Percentiles rank a stretch among this genome's conserved stretches.
phyloP scores from a whole-genome alignment of 2,888 invertebrate species.

The Andrena flavipes region DNA sequence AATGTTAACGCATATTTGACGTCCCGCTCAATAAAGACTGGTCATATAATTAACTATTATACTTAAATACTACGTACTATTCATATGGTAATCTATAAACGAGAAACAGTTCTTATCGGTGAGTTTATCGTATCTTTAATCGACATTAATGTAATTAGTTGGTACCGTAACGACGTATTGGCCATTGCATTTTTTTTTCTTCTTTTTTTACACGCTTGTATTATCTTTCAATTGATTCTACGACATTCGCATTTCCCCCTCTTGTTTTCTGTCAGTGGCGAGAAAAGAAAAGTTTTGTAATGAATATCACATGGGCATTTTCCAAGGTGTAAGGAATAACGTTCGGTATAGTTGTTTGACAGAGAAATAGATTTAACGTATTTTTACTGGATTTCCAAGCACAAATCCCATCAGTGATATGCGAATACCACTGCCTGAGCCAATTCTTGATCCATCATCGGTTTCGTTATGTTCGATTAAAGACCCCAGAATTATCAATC shows the following conservation, averaged over 20 bases:
- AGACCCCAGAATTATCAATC: constrained; percentile 24
- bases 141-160: constrained; percentile 64
- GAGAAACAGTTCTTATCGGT: constrained; percentile 62
- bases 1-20: constrained; percentile 63
- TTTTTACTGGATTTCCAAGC: constrained; percentile 20
- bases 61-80: constrained; percentile 73
- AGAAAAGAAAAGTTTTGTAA: constrained; percentile 21
- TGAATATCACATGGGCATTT: constrained; percentile 18
- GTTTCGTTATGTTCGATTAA: constrained; percentile 31
- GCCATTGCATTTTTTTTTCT: constrained; percentile 61
- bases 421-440: constrained; percentile 49
- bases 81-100: constrained; percentile 68
- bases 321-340: constrained; percentile 43
- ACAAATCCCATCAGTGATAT: constrained; percentile 39
- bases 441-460: constrained; percentile 47
- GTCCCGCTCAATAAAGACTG: constrained; percentile 81
- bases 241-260: constrained; percentile 47
- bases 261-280: constrained; percentile 30
- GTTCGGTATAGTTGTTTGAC: constrained; percentile 18
- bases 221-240: constrained; percentile 37
- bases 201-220: constrained; percentile 32
- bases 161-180: constrained; percentile 59
- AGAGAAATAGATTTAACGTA: neutral
- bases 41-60: constrained; percentile 79
- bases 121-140: constrained; percentile 65